Conservation (phyloP, 2,888 invertebrate species). For the Orchesellides sinensis region DNA sequence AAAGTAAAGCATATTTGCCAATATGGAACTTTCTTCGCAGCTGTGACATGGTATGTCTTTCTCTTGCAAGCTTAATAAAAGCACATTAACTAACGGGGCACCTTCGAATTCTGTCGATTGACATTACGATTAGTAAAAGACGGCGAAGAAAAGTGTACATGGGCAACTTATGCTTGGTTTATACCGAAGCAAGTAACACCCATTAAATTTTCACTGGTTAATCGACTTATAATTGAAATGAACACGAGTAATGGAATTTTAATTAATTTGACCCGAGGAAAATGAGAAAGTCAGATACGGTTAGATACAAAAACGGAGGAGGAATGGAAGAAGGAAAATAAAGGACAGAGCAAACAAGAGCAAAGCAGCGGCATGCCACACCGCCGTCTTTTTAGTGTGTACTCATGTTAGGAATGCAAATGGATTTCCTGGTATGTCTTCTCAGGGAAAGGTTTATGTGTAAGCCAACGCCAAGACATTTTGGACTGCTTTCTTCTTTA, state of each 20-base stretch:
- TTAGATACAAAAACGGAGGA: constrained; percentile 9
- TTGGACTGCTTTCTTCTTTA: background rate
- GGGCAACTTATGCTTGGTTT: background rate
- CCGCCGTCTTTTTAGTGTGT: constrained; percentile 40
- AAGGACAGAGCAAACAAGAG: constrained; percentile 33
- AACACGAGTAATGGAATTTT: constrained; percentile 62
- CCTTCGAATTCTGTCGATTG: no score
- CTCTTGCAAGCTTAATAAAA: no score
- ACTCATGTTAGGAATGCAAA: constrained; percentile 56
- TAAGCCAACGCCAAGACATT: background rate
- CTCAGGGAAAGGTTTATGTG: constrained; percentile 6
- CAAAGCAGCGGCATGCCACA: constrained; percentile 1
- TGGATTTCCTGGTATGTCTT: constrained; percentile 47
- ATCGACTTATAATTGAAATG: constrained; percentile 63
- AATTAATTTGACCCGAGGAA: constrained; percentile 62
- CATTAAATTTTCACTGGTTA: constrained; percentile 53
- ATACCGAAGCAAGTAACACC: constrained; percentile 40
- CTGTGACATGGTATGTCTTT: no score
- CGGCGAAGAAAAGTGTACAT: background rate
- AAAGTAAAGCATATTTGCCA: no score
- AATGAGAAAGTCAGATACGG: constrained; percentile 43
- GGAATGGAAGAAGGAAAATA: constrained; percentile 6
- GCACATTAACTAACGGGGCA: no score
- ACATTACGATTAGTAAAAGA: no score
- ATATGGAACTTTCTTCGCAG: no score